A percentile compares a stretch with the other conserved stretches of the same genome.
Conservation (phyloP, 2,888 invertebrate genomes). For the Limnephilus lunatus region DNA sequence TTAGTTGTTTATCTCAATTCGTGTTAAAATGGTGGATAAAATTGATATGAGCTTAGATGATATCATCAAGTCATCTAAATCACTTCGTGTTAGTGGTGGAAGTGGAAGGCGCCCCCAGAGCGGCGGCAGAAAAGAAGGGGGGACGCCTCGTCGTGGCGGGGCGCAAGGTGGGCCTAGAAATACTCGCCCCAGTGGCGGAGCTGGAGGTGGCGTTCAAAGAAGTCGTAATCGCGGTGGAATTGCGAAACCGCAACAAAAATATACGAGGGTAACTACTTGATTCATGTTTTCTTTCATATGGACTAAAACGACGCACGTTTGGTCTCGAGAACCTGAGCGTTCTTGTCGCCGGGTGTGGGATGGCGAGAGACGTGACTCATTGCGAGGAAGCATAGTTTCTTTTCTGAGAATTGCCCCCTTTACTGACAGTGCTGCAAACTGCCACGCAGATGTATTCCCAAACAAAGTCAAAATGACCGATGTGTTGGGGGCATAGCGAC, state of each 20-base stretch:
- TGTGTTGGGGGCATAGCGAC: constrained; percentile 21
- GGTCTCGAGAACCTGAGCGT: not conserved
- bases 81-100: constrained; percentile 80
- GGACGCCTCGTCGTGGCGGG: constrained; percentile 72
- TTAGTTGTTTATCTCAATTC: constrained; percentile 3
- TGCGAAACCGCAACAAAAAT: constrained; percentile 78
- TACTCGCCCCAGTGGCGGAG: constrained; percentile 71
- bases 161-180: constrained; percentile 72
- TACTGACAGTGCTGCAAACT: constrained; percentile 10
- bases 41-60: constrained; percentile 99
- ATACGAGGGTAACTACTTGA: constrained; percentile 81
- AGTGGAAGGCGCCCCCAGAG: constrained; percentile 76
- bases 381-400: constrained; percentile 39
- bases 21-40: constrained; percentile 89
- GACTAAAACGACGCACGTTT: constrained; percentile 40
- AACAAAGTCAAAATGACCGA: not conserved
- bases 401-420: constrained; percentile 27
- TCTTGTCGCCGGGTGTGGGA: constrained; percentile 30
- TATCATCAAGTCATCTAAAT: constrained; percentile 92
- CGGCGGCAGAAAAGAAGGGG: constrained; percentile 74
- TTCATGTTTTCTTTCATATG: constrained; percentile 47
- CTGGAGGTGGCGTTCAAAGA: constrained; percentile 80
- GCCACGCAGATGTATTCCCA: constrained; percentile 33
- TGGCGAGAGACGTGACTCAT: constrained; percentile 38
- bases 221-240: constrained; percentile 86